phyloP scores from a whole-genome alignment of 2,888 invertebrate genomes.

The Nasonovia ribisnigri region DNA sequence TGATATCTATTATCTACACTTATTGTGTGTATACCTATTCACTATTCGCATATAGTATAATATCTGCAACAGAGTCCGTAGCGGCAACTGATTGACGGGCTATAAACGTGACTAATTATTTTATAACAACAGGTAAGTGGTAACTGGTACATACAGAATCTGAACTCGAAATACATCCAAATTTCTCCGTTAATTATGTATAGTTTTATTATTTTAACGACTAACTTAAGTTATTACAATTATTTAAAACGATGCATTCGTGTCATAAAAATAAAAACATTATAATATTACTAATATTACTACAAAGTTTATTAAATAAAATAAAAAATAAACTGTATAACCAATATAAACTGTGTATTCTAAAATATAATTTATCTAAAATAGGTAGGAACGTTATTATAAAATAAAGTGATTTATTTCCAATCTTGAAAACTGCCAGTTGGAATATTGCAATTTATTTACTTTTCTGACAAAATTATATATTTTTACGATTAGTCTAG shows the following conservation, averaged over 20 bases:
- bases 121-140: neutral
- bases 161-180: no score
- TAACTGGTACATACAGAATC: neutral
- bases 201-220: neutral
- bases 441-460: neutral
- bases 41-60: no score
- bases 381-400: neutral
- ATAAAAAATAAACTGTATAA: neutral
- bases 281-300: neutral
- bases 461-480: neutral
- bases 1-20: neutral
- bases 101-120: neutral
- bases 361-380: neutral
- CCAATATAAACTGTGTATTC: neutral
- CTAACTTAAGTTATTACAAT: neutral
- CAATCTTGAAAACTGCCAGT: neutral
- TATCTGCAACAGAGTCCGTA: neutral
- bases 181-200: slow-evolving; percentile 26
- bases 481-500: neutral
- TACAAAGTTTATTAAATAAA: no score
- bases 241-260: neutral
- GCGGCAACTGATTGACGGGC: neutral
- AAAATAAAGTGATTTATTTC: neutral
- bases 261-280: neutral
- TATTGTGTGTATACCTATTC: neutral